These are phyloP conservation scores for Malurus melanocephalus DNA, from an alignment of 2,113 vertebrate genomes.

Conservation along the genomic window DNA sequence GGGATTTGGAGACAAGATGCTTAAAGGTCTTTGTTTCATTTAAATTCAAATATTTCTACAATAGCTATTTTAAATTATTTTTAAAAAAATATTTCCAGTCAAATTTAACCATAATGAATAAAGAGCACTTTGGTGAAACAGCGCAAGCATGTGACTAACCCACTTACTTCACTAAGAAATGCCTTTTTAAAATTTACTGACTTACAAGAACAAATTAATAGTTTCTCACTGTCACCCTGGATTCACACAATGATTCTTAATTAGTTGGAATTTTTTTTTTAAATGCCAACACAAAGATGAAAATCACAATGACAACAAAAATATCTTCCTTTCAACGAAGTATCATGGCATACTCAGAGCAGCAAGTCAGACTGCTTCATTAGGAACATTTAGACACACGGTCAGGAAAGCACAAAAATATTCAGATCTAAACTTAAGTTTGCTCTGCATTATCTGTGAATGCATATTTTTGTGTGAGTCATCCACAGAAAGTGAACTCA, in stretches of 20 bases:
- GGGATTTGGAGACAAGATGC: neutral
- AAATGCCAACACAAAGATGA: neutral
- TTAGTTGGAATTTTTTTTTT: neutral
- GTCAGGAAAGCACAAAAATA: neutral
- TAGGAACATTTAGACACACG: neutral
- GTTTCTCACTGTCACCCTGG: neutral
- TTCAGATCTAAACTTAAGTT: neutral
- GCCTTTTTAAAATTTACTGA: neutral
- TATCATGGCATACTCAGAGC: neutral
- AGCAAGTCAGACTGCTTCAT: neutral
- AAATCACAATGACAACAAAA: neutral
- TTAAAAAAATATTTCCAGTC: neutral
- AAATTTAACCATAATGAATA: neutral
- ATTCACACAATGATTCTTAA: neutral
- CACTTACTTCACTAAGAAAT: neutral
- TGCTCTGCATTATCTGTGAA: neutral
- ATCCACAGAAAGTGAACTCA: slow-evolving; percentile 18
- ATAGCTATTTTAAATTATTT: neutral
- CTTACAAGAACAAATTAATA: neutral
- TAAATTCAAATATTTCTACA: neutral
- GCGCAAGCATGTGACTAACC: neutral
- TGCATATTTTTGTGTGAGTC: slow-evolving; percentile 7
- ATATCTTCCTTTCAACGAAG: neutral
- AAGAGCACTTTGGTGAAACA: neutral
- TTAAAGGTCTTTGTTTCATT: neutral